Conservation (phyloP, 2,113 vertebrate genomes). For the mouse (Mus musculus) region DNA sequence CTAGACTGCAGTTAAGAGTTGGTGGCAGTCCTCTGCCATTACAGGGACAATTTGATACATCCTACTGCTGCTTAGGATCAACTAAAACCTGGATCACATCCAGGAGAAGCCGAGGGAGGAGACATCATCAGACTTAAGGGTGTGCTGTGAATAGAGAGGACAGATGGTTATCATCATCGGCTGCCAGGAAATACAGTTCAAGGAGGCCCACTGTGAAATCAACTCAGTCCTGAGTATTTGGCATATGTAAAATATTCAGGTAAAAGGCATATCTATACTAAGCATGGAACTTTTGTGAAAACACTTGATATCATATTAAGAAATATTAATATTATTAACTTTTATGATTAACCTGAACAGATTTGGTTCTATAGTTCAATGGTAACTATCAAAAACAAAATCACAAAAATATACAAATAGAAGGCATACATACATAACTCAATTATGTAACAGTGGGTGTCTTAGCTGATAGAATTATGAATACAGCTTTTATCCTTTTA, state of each 20-base stretch:
- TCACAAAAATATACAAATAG: neutral
- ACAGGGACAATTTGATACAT: neutral
- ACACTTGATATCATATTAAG: neutral
- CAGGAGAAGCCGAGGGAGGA: neutral
- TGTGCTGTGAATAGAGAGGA: neutral
- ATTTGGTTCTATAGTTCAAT: neutral
- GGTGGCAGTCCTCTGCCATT: neutral
- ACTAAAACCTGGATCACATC: neutral
- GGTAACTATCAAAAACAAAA: neutral
- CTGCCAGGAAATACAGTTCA: neutral
- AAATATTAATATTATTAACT: neutral
- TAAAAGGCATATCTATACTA: neutral
- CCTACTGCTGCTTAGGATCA: neutral
- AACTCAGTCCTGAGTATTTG: neutral
- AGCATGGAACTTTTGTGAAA: neutral
- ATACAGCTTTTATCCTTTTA: neutral
- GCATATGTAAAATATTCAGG: neutral
- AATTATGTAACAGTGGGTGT: neutral
- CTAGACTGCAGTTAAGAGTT: neutral
- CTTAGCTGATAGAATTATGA: neutral
- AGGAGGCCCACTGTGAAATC: neutral
- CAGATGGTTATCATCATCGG: neutral
- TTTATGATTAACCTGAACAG: neutral
- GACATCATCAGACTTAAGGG: neutral
- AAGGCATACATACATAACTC: neutral